Base-by-base conservation (phyloP, 2,888 invertebrate genomes). In the Dryadula phaetusa region DNA sequence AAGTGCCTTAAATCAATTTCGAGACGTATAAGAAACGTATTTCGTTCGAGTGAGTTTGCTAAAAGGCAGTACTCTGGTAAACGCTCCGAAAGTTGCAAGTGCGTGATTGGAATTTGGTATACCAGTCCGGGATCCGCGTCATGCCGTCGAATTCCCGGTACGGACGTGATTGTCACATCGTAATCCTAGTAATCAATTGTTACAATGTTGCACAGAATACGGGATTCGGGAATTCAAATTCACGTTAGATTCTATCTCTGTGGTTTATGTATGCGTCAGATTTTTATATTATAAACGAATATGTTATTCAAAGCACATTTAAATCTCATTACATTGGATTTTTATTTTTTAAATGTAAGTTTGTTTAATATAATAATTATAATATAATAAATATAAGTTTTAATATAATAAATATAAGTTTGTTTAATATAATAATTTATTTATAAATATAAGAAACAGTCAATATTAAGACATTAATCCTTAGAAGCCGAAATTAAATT, bases 141-240 rank as follows among this genome's bases (percentile, higher is more conserved):
- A 85, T 84, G 82, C 76, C 73, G 75, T 74, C 79, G 78, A 81
- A 83, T 84, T 82, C 84, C 83, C 80, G 77, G 72, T 66, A 70
- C 70, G 67, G 71, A 73, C 71, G 72, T 74, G 74, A 75, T 75
- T 75, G 77, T 77, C 78, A 75, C 77, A 75, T 74, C 67, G 73
- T 73, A 72, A 74, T 75, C 72, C 77, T 68, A 70, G 70, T 73
- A 70, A 73, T 70, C 76, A 73, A 77, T 72, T 76, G 74, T 72
- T 69, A 68, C 56, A 52, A 69, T 58, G 69, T 70, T 71, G 73
- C 71, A 64, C 67, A 52, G 71, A 67, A 66, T 67, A 53, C 69
- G 64, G 60, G 67, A 67, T 65, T 66, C 47, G 46, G 32, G 47
- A 42, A 44, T 61, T 66, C 28, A 47, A 53, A 44, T 67, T 58